Evolutionary conservation across 2,113 vertebrate genomes (phyloP), one percentile per base, ranked within the genome.

Genomic region (Trogon surrucura): DNA sequence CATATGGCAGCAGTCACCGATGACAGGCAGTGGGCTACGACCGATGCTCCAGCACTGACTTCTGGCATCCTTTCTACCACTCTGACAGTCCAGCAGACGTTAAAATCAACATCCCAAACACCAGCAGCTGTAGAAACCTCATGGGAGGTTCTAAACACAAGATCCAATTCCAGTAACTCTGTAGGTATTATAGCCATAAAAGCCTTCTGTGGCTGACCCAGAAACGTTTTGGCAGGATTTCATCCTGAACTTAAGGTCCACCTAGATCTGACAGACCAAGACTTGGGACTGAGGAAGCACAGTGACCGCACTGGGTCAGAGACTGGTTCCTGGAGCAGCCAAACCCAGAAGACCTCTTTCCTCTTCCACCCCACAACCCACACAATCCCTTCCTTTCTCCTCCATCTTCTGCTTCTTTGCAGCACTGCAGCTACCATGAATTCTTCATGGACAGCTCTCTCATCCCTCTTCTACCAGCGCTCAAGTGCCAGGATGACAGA

Each of bases 1-100:
- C 6, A 0, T 6, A 6, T 2, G 30, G 34, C 51, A 80, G 29
- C 34, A 66, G 30, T 2, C 4, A 0, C 11, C 18, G 19, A 38
- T 4, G 34, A 69, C 29, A 19, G 8, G 20, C 64, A 50, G 18
- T 1, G 16, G 29, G 13, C 47, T 57, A 51, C 0, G 0, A 41
- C 16, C 2, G 1, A 23, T 41, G 70, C 41, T 70, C 13, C 77
- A 50, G 38, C 64, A 41, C 32, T 20, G 16, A 67, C 19, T 48
- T n/a, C 34, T 60, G 34, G 9, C 17, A 48, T 15, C 14, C 10
- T 26, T 70, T 66, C 77, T 70, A 80, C 66, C 45, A 18, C 41
- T 12, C 1, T 16, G 32, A 6, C 1, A 25, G 14, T 51, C 61
- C 80, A 72, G 36, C 0, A 3, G 27, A 44, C 21, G 25, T 18